phyloP scores from a whole-genome alignment of 1,140 invertebrate species.

The Trachymyrmex cornetzi region DNA sequence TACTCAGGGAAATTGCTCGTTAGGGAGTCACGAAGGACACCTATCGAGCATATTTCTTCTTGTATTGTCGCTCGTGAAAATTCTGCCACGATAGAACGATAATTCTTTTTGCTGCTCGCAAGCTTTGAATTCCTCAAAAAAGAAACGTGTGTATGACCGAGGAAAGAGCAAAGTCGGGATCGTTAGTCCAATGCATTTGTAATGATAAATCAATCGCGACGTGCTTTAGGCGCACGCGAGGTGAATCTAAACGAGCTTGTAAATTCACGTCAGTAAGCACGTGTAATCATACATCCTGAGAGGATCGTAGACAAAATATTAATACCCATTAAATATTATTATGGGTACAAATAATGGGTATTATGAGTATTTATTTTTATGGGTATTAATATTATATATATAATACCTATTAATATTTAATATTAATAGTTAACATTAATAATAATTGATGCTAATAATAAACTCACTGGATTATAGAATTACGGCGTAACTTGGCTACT shows the following conservation, averaged over 20 bases:
- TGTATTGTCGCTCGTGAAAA: not conserved
- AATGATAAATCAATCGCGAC: constrained; percentile 48
- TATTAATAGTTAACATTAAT: not conserved
- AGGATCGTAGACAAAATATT: not conserved
- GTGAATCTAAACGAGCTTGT: constrained; percentile 29
- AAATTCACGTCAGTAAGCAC: not conserved
- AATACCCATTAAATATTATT: not conserved
- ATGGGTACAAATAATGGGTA: too few relatives aligned
- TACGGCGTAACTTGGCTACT: constrained; percentile 10
- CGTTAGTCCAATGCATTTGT: not conserved
- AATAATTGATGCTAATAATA: constrained; percentile 25
- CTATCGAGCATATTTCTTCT: not conserved
- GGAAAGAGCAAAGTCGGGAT: not conserved
- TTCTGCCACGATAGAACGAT: not conserved
- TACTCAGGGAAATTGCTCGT: constrained; percentile 19
- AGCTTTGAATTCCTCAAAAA: not conserved
- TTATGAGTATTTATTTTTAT: too few relatives aligned
- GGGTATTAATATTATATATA: too few relatives aligned
- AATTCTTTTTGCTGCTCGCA: not conserved
- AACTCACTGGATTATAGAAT: not conserved
- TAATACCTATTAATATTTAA: not conserved
- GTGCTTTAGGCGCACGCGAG: constrained; percentile 43
- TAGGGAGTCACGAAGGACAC: not conserved
- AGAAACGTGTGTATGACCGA: not conserved
- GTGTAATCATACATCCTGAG: not conserved